These are phyloP conservation scores for Proisotoma minuta DNA, from an alignment of 2,888 invertebrate species.

Conservation along the genomic window DNA sequence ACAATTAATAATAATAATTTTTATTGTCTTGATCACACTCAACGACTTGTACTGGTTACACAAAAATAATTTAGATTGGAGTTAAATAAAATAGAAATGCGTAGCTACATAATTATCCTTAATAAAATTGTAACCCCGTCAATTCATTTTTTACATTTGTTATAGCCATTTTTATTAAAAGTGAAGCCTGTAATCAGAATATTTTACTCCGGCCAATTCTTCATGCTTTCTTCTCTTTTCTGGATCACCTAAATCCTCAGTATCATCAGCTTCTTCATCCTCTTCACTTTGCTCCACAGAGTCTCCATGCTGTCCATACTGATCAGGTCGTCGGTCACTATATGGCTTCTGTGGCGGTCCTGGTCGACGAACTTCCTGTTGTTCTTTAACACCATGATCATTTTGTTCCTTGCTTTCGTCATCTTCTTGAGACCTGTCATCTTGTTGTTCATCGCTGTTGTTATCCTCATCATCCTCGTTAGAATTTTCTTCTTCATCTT, in stretches of 20 bases:
- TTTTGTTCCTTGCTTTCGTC: slow-evolving; percentile 3
- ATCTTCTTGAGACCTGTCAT: slow-evolving; percentile 9
- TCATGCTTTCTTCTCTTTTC: slow-evolving; percentile 1
- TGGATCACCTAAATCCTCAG: neutral
- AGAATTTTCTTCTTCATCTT: slow-evolving; percentile 6
- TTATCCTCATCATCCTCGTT: slow-evolving; percentile 3
- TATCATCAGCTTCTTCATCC: slow-evolving; percentile 8
- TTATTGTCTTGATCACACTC: too few species aligned
- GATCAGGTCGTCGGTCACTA: neutral
- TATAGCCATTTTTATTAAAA: slow-evolving; percentile 9
- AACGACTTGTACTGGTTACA: too few species aligned
- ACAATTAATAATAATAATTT: too few species aligned
- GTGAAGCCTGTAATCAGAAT: slow-evolving; percentile 18
- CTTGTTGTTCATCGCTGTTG: slow-evolving; percentile 5
- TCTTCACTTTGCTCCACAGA: neutral
- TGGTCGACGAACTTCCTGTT: too few species aligned
- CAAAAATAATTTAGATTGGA: too few species aligned
- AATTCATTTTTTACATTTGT: neutral
- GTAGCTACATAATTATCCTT: too few species aligned
- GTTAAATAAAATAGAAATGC: too few species aligned
- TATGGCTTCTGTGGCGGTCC: slow-evolving; percentile 4
- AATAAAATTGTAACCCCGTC: neutral
- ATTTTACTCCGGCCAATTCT: slow-evolving; percentile 6
- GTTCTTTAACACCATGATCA: slow-evolving; percentile 13
- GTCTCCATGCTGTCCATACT: slow-evolving; percentile 2